Base-by-base conservation (phyloP, 2,113 vertebrate genomes). In the Myiagra hebetior region DNA sequence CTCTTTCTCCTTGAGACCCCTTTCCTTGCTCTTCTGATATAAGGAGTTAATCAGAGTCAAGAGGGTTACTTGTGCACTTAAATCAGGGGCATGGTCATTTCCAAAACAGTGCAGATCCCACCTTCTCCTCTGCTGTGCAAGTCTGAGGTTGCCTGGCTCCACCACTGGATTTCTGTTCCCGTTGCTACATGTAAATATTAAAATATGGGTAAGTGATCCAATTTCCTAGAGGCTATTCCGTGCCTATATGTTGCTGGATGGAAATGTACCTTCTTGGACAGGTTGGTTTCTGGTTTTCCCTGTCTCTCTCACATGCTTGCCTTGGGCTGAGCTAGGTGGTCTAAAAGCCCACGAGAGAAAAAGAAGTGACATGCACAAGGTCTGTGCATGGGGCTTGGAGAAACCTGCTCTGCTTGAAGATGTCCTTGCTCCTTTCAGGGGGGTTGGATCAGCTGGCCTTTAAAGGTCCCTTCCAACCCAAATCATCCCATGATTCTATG, bases 341-440 rank as follows among this genome's bases (percentile, higher is more conserved):
- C 8, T 41, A 21, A 91, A 87, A 74, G 24, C 13, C 24, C 3
- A 0, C 15, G 30, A 42, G 17, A 62, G 15, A 72, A 75, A 75
- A 20, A 42, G 7, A 87, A 69, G 6, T n/a, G 21, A 35, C 8
- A 4, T 24, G 35, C 14, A 52, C 4, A 27, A 67, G 9, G 7
- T 68, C 37, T 56, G 31, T 23, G 31, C 24, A n/a, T 0, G 0
- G 31, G 31, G 6, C 27, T 80, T 47, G n/a, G 33, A 62, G 42
- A 3, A 81, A 13, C 2, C 65, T 44, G 19, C 31, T 75, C 13
- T 37, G 56, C 7, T 6, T 56, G 60, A 55, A 68, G 41, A 28
- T 26, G 28, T 11, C 23, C 24, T 33, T 62, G 11, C 8, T 63
- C 49, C 37, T 50, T 50, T 42, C 33, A 69, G 17, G 11, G 24